Percentiles rank a stretch among this genome's conserved stretches.
These are phyloP conservation scores for Coelopa pilipes DNA, from an alignment of 2,888 invertebrate species.

Conservation along the genomic window DNA sequence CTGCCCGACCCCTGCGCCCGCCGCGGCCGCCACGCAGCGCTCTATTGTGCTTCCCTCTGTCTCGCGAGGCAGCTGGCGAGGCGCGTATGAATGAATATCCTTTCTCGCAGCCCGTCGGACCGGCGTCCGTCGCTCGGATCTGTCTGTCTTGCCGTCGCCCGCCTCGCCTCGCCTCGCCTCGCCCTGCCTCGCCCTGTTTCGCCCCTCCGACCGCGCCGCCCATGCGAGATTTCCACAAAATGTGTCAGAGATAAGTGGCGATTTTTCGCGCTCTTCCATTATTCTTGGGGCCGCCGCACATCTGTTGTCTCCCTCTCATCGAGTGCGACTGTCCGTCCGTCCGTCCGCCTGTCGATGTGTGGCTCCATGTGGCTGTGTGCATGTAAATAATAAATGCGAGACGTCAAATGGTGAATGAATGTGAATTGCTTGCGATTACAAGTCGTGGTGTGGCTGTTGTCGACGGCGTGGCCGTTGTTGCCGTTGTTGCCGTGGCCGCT, in stretches of 20 bases:
- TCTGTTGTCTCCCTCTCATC: not conserved
- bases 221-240: constrained; percentile 24
- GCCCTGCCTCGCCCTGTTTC: too few relatives aligned
- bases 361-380: constrained; percentile 40
- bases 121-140: not conserved
- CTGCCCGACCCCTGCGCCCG: not conserved
- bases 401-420: constrained; percentile 31
- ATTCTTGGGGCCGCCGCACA: not conserved
- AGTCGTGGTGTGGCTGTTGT: constrained; percentile 45
- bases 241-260: constrained; percentile 30
- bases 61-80: not conserved
- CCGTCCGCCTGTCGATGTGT: constrained; percentile 2
- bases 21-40: not conserved
- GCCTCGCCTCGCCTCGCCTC: too few relatives aligned
- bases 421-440: constrained; percentile 31
- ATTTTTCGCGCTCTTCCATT: constrained; percentile 23
- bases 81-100: constrained; percentile 22
- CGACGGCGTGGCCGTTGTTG: constrained; percentile 45
- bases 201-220: not conserved
- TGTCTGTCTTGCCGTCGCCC: not conserved
- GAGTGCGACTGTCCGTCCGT: not conserved
- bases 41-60: constrained; percentile 16
- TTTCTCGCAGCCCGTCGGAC: not conserved
- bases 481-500: constrained; percentile 42
- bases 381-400: constrained; percentile 29